A percentile compares a stretch with the other conserved stretches of the same genome.
phyloP scores from a whole-genome alignment of 2,888 invertebrate species.

The Calliopum simillimum region DNA sequence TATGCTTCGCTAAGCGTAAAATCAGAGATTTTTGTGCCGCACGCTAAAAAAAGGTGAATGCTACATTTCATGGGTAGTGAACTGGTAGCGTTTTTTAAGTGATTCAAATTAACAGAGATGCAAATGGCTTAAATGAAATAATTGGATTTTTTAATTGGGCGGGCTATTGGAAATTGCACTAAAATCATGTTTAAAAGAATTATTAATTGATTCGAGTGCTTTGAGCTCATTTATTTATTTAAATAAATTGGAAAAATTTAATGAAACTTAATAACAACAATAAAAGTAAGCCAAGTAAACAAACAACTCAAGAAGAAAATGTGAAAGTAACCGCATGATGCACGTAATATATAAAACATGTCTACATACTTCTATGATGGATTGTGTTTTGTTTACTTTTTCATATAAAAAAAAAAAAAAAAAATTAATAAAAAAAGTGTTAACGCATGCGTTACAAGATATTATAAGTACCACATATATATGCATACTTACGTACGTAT shows the following conservation, averaged over 20 bases:
- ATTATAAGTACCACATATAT: background rate
- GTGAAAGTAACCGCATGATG: background rate
- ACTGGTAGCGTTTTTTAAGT: background rate
- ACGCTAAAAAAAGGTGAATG: background rate
- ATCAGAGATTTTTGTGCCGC: background rate
- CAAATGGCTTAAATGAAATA: too few species aligned
- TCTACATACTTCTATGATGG: background rate
- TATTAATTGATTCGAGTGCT: background rate
- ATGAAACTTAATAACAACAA: background rate
- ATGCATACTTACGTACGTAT: background rate
- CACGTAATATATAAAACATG: background rate
- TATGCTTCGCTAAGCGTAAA: background rate
- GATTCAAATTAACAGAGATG: background rate
- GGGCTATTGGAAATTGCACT: background rate
- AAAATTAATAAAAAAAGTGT: conserved; percentile 18
- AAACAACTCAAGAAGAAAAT: background rate
- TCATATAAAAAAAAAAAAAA: background rate
- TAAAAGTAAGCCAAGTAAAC: background rate
- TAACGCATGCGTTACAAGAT: conserved; percentile 4
- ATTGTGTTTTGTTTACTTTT: background rate
- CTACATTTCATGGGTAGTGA: background rate
- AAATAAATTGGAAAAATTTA: background rate
- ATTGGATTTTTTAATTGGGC: background rate
- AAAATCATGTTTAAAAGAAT: background rate
- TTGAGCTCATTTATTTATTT: background rate